phyloP scores from a whole-genome alignment of 2,113 vertebrate genomes.

The Neogobius melanostomus region DNA sequence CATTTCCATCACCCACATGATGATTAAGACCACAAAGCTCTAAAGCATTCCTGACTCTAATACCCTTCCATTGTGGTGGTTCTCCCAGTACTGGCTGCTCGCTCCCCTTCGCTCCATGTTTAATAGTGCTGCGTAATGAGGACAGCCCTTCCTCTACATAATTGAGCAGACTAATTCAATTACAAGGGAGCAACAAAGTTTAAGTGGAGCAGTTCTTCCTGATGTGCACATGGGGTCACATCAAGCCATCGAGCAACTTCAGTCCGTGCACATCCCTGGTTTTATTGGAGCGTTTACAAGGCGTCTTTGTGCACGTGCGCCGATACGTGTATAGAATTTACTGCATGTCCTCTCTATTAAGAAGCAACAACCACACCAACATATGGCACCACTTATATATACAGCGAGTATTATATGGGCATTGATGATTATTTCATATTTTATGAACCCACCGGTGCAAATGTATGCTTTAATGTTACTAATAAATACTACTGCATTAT shows the following conservation, averaged over 20 bases:
- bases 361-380: slow-evolving; percentile 10
- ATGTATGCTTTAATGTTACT: slow-evolving; percentile 1
- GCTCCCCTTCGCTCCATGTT: slow-evolving; percentile 41
- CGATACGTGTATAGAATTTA: slow-evolving; percentile 5
- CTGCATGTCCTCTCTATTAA: slow-evolving; percentile 24
- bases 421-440: slow-evolving; percentile 25
- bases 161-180: slow-evolving; percentile 74
- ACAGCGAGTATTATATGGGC: background rate
- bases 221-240: slow-evolving; percentile 56
- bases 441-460: slow-evolving; percentile 7
- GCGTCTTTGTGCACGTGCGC: slow-evolving; percentile 12
- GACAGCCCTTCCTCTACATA: slow-evolving; percentile 66
- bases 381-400: slow-evolving; percentile 22
- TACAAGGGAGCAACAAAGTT: slow-evolving; percentile 71
- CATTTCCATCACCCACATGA: no score
- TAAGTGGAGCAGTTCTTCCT: slow-evolving; percentile 69
- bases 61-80: background rate
- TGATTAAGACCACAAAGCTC: background rate
- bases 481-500: background rate
- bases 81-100: background rate
- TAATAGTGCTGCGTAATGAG: slow-evolving; percentile 67
- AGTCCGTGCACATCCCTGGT: slow-evolving; percentile 2
- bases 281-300: slow-evolving; percentile 11
- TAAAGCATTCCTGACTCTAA: background rate
- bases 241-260: slow-evolving; percentile 36